Evolutionary conservation across 2,113 vertebrate genomes (phyloP).

Genomic region (Eclectus roratus): DNA sequence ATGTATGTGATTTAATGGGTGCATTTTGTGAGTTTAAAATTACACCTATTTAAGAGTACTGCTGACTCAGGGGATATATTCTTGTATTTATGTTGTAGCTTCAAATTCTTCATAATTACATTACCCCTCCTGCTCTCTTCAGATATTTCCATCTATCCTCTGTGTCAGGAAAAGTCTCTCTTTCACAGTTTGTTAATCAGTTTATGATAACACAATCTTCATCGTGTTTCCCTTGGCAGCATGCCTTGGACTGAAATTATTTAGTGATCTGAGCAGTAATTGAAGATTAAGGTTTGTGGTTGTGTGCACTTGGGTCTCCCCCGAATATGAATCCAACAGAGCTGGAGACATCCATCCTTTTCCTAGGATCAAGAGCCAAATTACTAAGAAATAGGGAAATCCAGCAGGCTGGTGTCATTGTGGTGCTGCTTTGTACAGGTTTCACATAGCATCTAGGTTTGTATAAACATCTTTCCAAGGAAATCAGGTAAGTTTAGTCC

Average conservation of each 20-base stretch:
- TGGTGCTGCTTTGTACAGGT: neutral
- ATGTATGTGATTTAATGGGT: neutral
- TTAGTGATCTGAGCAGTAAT: neutral
- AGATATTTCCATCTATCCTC: neutral
- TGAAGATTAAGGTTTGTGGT: neutral
- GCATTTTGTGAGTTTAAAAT: neutral
- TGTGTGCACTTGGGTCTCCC: neutral
- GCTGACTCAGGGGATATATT: neutral
- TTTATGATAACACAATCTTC: neutral
- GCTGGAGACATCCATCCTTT: neutral
- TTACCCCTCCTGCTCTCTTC: neutral
- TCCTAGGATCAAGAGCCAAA: neutral
- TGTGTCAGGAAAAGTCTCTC: neutral
- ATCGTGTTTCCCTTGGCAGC: neutral
- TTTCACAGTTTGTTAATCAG: slow-evolving; percentile 9
- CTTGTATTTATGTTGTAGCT: neutral
- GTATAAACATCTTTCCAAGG: neutral
- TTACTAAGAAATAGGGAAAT: neutral
- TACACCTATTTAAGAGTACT: neutral
- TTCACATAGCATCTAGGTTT: neutral
- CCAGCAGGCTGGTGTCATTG: neutral
- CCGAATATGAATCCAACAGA: neutral
- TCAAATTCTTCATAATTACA: neutral
- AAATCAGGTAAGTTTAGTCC: neutral
- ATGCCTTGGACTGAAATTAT: neutral